Evolutionary conservation across 2,113 vertebrate species (phyloP).

Genomic region (Bothrops jararaca): DNA sequence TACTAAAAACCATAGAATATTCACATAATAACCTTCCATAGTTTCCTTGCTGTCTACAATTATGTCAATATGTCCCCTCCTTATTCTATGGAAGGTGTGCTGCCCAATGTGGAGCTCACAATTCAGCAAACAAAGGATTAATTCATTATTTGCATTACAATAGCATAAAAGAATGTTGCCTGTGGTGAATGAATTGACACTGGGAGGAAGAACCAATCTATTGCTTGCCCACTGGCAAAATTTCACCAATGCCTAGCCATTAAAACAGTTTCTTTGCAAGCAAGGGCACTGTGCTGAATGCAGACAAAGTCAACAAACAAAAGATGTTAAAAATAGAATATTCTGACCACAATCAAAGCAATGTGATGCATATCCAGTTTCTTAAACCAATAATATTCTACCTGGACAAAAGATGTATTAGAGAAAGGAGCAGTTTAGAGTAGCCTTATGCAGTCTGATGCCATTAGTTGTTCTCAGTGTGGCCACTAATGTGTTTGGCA

Average conservation of each 20-base stretch:
- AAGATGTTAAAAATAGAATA: background rate
- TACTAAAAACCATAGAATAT: background rate
- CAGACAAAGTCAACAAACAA: background rate
- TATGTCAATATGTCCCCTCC: background rate
- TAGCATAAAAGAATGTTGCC: background rate
- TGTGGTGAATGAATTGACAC: conserved; percentile 12
- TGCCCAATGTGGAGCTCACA: background rate
- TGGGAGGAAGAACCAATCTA: background rate
- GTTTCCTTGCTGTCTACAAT: background rate
- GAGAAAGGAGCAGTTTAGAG: background rate
- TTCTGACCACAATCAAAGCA: background rate
- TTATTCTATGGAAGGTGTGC: background rate
- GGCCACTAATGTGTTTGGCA: background rate
- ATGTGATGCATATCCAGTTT: background rate
- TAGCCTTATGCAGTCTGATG: background rate
- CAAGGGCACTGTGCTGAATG: background rate
- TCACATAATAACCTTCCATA: background rate
- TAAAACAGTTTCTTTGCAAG: conserved; percentile 10
- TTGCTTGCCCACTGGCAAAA: conserved; percentile 23
- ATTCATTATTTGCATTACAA: background rate
- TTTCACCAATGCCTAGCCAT: conserved; percentile 6
- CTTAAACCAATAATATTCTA: background rate
- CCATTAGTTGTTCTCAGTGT: background rate
- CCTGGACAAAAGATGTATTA: background rate
- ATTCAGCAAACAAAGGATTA: background rate